phyloP scores from a whole-genome alignment of 2,113 vertebrate species.

The Pterocles burchelli region DNA sequence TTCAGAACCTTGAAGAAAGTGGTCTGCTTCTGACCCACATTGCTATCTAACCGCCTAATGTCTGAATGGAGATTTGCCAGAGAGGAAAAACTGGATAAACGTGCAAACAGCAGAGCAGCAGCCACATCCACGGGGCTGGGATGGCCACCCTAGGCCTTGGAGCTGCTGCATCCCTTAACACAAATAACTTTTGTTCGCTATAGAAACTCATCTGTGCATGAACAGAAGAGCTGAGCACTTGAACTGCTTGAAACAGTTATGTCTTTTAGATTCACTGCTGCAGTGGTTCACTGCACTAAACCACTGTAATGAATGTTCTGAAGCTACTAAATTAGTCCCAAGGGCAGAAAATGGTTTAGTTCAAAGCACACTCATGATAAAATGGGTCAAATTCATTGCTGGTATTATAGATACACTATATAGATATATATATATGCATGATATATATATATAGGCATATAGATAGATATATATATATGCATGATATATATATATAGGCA shows the following conservation, averaged over 20 bases:
- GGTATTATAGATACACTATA: not conserved
- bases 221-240: not conserved
- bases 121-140: accelerated
- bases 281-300: not conserved
- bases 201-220: not conserved
- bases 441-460: too few species aligned
- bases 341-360: not conserved
- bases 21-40: not conserved
- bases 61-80: not conserved
- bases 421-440: too few species aligned
- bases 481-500: too few species aligned
- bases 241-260: too few species aligned
- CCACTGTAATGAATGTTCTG: not conserved
- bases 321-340: not conserved
- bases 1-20: not conserved
- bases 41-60: not conserved
- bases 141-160: accelerated
- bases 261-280: not conserved
- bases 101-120: not conserved
- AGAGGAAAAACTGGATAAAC: not conserved
- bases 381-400: not conserved
- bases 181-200: not conserved
- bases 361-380: not conserved
- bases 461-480: too few species aligned
- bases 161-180: not conserved